phyloP scores from a whole-genome alignment of 2,888 invertebrate species.

The Helleia helle region DNA sequence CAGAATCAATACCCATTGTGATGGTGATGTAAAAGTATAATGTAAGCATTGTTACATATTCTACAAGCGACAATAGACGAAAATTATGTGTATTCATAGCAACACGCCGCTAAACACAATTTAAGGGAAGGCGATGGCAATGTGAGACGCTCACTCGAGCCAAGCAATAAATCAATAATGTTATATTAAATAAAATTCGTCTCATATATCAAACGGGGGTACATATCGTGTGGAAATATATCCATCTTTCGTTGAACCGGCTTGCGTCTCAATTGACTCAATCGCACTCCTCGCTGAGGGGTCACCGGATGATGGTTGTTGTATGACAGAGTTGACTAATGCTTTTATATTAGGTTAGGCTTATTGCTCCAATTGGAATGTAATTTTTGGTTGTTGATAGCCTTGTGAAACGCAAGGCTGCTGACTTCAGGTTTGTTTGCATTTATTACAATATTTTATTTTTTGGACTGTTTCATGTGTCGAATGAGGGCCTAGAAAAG shows the following conservation, averaged over 20 bases:
- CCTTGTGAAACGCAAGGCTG: too few species aligned
- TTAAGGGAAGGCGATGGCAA: slow-evolving; percentile 36
- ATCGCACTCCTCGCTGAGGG: background rate
- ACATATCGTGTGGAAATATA: slow-evolving; percentile 42
- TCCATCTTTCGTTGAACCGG: slow-evolving; percentile 31
- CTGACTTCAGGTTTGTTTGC: too few species aligned
- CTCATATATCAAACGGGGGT: slow-evolving; percentile 47
- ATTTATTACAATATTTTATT: too few species aligned
- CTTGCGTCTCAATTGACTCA: background rate
- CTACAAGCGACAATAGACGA: slow-evolving; percentile 28
- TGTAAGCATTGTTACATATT: background rate
- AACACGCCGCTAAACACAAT: slow-evolving; percentile 40
- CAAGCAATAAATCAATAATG: slow-evolving; percentile 61
- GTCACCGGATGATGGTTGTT: background rate
- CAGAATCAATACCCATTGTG: too few species aligned
- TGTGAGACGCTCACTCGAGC: slow-evolving; percentile 33
- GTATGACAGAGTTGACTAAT: background rate
- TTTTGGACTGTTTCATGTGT: too few species aligned
- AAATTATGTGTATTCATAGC: slow-evolving; percentile 35
- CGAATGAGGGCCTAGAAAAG: too few species aligned
- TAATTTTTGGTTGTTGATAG: too few species aligned
- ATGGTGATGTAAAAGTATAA: background rate
- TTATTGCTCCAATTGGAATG: too few species aligned
- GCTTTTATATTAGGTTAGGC: background rate
- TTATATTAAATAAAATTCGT: slow-evolving; percentile 64